Evolutionary conservation across 1,140 invertebrate species (phyloP).

Genomic region (Chionoecetes opilio): DNA sequence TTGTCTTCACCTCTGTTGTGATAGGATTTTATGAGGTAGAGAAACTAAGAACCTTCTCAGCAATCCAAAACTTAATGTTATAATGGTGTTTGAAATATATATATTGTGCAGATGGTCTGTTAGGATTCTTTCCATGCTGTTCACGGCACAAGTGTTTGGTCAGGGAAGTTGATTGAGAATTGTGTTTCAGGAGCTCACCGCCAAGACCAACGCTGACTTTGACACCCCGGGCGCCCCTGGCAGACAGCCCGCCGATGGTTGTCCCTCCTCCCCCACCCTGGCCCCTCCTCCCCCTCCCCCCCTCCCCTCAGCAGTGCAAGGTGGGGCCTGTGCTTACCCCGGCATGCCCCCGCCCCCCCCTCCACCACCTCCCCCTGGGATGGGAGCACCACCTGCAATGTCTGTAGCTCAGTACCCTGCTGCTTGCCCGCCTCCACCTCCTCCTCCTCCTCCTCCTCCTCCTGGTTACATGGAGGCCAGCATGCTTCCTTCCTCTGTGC

Average conservation of each 20-base stretch:
- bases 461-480: background rate
- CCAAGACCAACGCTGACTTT: constrained; percentile 71
- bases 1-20: too few species aligned
- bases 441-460: constrained; percentile 43
- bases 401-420: background rate
- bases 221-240: constrained; percentile 50
- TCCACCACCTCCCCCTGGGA: constrained; percentile 42
- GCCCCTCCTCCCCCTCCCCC: constrained; percentile 78
- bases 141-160: too few species aligned
- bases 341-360: background rate
- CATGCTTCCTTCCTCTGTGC: constrained; percentile 80
- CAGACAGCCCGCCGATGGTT: background rate
- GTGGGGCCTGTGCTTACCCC: constrained; percentile 58
- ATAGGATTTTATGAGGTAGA: too few species aligned
- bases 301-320: constrained; percentile 79
- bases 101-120: too few species aligned
- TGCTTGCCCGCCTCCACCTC: constrained; percentile 45
- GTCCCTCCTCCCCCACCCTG: constrained; percentile 40
- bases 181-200: constrained; percentile 70
- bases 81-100: too few species aligned
- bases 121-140: too few species aligned
- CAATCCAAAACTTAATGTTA: too few species aligned
- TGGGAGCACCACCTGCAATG: constrained; percentile 52
- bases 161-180: too few species aligned
- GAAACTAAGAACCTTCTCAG: too few species aligned